Evolutionary conservation across 2,113 vertebrate genomes (phyloP), one percentile per base, ranked within the genome.

Genomic region (Ictalurus punctatus): DNA sequence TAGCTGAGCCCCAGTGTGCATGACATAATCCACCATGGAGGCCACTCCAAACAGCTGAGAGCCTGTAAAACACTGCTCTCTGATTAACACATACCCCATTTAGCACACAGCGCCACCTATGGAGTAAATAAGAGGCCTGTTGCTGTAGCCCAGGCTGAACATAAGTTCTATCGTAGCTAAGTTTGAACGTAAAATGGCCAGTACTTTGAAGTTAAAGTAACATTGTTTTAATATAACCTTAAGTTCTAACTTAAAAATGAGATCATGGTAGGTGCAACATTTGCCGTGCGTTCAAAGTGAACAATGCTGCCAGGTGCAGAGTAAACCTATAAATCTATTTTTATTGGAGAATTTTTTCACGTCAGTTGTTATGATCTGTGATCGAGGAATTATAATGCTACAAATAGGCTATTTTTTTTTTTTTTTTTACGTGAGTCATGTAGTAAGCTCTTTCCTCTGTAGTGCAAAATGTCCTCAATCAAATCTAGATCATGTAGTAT

Each of bases 1-100:
- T 61, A 69, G 19, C 52, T 30, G n/a, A 12, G 58, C 34, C 61
- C 67, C 27, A 27, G 52, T 34, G 54, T 67, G 54, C 81, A 82
- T 90, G 88, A 89, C 71, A 73, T 85, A 86, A 92, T 87, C 67
- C 83, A 63, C 76, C 73, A 71, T 34, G 69, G 30, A 71, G 30
- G 30, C 3, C 27, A 71, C 86, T 88, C 48, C 73, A 84, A 83
- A 25, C 69, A 85, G 67, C 69, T 71, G 69, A 71, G 14, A 34
- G n/a, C 30, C 44, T 65, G 34, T 76, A 90, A 88, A 90, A 65
- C 25, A 6, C 59, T 48, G 44, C 56, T 23, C 54, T 86, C 81
- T 37, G 61, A 84, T 61, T 85, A 84, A 21, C 56, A 30, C 85
- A 52, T 65, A 23, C 73, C 86, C 73, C 71, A 63, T 86, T 88